Conservation (phyloP, 1,140 invertebrate species). For the Harpegnathos saltator region DNA sequence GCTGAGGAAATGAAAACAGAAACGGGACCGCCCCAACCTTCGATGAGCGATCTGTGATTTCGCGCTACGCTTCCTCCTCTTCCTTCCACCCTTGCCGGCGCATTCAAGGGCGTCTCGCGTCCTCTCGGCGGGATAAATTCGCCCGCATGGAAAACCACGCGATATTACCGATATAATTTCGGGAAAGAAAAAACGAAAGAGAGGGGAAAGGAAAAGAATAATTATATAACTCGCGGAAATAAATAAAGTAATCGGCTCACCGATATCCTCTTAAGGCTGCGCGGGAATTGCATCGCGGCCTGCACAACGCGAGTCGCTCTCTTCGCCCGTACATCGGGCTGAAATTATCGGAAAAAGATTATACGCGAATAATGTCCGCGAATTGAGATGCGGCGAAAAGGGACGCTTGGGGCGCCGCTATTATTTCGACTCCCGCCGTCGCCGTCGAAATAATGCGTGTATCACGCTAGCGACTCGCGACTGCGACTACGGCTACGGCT, state of each 20-base stretch:
- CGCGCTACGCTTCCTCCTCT: too few species aligned
- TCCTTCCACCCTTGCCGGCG: too few species aligned
- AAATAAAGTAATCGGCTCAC: conserved; percentile 50
- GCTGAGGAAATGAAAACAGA: too few species aligned
- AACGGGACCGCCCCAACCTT: too few species aligned
- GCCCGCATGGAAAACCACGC: too few species aligned
- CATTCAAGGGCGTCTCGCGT: not conserved
- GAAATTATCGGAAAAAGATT: conserved; percentile 46
- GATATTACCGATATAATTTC: conserved; percentile 34
- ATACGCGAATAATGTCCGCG: not conserved
- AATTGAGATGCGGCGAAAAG: not conserved
- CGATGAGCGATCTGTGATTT: not conserved
- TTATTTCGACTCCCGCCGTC: not conserved
- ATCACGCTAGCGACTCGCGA: not conserved
- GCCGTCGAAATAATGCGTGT: conserved; percentile 26
- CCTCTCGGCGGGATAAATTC: not conserved
- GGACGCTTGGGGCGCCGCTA: not conserved
- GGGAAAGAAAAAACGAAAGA: not conserved
- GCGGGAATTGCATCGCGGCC: conserved; percentile 27
- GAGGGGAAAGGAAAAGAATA: not conserved
- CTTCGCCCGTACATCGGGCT: not conserved
- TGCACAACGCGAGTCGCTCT: not conserved
- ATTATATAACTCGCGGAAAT: conserved; percentile 22
- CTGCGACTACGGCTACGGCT: not conserved
- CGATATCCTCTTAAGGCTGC: conserved; percentile 41